Evolutionary conservation across 2,888 invertebrate genomes (phyloP).

Genomic region (Drosophila neonasuta): DNA sequence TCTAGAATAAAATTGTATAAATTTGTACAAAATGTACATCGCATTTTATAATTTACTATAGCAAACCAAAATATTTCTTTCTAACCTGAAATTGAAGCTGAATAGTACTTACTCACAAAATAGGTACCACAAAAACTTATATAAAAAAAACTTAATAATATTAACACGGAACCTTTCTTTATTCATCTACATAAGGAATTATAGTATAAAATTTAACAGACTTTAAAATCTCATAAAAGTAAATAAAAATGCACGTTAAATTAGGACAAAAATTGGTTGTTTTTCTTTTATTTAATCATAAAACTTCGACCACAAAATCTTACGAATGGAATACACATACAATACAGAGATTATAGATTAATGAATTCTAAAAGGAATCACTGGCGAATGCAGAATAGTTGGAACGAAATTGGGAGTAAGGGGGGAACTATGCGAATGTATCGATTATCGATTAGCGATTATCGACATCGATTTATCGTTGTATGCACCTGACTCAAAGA

Average conservation of each 20-base stretch:
- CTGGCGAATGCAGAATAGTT: slow-evolving; percentile 30
- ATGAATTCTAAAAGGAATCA: slow-evolving; percentile 43
- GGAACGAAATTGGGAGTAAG: slow-evolving; percentile 18
- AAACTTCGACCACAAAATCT: slow-evolving; percentile 41
- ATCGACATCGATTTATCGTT: slow-evolving; percentile 27
- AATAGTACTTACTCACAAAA: no score
- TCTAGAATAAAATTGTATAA: no score
- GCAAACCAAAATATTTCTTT: no score
- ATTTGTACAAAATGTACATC: no score
- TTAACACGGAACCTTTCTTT: no score
- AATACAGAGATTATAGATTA: slow-evolving; percentile 30
- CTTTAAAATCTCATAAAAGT: background rate
- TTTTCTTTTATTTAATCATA: slow-evolving; percentile 41
- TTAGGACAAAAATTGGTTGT: slow-evolving; percentile 24
- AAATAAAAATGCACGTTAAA: background rate
- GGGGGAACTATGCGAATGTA: slow-evolving; percentile 24
- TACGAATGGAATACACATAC: slow-evolving; percentile 40
- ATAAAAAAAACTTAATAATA: no score
- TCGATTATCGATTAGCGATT: slow-evolving; percentile 2
- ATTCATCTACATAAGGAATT: background rate
- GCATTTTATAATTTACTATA: no score
- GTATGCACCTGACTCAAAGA: slow-evolving; percentile 59
- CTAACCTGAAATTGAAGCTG: no score
- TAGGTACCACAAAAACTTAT: no score
- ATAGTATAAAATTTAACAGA: no score